These are phyloP conservation scores for Darevskia mixta DNA, from an alignment of 2,797 vertebrate genomes.

Conservation along the genomic window DNA sequence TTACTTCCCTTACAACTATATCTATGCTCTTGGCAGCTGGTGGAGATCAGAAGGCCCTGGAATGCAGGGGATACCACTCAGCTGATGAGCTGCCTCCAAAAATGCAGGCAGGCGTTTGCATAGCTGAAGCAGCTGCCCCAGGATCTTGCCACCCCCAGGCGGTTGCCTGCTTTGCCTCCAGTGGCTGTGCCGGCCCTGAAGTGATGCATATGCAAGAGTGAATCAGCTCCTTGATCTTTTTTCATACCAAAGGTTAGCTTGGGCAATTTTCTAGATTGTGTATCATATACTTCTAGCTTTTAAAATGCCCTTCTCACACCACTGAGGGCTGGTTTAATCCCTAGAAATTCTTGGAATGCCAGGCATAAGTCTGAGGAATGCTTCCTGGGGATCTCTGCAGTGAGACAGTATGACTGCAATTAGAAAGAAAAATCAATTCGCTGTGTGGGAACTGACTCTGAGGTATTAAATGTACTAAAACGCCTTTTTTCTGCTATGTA, in stretches of 20 bases:
- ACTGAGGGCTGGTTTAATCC: neutral
- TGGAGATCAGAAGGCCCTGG: conserved; percentile 32
- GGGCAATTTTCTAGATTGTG: neutral
- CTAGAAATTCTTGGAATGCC: neutral
- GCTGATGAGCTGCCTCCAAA: conserved; percentile 13
- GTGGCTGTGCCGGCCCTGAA: neutral
- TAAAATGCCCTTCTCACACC: neutral
- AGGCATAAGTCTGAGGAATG: neutral
- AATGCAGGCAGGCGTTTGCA: conserved; percentile 6
- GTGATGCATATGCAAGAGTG: neutral
- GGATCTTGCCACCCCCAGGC: neutral
- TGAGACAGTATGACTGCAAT: neutral
- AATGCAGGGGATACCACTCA: conserved; percentile 14
- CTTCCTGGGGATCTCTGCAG: neutral
- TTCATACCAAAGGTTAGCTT: neutral
- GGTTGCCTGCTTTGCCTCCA: neutral
- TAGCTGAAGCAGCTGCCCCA: conserved; percentile 24
- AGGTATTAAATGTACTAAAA: neutral
- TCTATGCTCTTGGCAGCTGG: conserved; percentile 28
- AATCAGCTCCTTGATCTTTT: neutral
- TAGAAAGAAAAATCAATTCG: neutral
- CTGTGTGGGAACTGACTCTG: neutral
- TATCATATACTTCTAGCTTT: neutral
- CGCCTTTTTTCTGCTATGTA: neutral
- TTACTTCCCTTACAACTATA: conserved; percentile 24